Evolutionary conservation across 2,888 invertebrate genomes (phyloP), one percentile per base, ranked within the genome.

Genomic region (Romanomermis culicivorax): DNA sequence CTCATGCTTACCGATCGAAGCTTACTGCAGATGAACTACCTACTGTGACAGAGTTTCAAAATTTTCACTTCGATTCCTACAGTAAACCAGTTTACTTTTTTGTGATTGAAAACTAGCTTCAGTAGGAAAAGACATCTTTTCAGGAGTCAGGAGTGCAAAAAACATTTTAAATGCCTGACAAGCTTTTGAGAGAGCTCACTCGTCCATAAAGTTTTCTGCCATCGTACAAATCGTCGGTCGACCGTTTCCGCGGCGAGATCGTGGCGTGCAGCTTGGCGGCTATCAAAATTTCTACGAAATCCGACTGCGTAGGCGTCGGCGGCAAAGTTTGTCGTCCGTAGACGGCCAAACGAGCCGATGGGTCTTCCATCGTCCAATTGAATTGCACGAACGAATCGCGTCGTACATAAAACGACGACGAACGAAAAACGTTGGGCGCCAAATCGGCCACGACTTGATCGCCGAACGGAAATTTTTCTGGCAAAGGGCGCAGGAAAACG

Each of bases 241-340:
- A 36, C 24, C 52, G 52, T 36, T 52, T 52, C 7, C 23, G 11
- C 11, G 45, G 45, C 23, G 45, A 45, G 14, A 25, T 27, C 25
- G 25, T 50, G 7, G 45, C 43, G 53, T 61, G 62, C 51, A 64
- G 51, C 52, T 53, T 52, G 26, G 63, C 61, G 2, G 62, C 61
- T 2, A 60, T 55, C 26, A 67, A 57, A n/a, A 65, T 60, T 24
- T 60, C 59, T n/a, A 60, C 55, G 66, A 93, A 85, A 71, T 95
- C 89, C 72, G 93, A 89, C 69, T 89, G 86, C 29, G 91, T 89
- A 67, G 93, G 87, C 1, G 93, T 88, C 2, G 95, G 95, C 55
- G 89, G 75, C 47, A 88, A 85, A 69, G 89, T 91, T 64, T 88
- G 78, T 62, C 93, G 77, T 1, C 87, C 91, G 69, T 95, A 91